These are phyloP conservation scores for Tineola bisselliella DNA, from an alignment of 2,888 invertebrate genomes.

Conservation along the genomic window DNA sequence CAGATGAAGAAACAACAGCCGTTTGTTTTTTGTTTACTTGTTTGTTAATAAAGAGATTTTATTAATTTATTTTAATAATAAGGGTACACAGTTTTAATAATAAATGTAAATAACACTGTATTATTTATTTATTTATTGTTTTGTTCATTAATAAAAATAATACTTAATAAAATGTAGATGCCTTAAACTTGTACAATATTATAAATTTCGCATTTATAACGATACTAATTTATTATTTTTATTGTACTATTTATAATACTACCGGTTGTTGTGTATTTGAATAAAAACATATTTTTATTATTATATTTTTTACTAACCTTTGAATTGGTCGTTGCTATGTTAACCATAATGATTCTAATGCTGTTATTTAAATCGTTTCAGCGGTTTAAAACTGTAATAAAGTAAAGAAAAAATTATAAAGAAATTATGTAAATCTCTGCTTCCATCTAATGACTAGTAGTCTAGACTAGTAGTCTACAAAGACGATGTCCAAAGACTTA, in stretches of 20 bases:
- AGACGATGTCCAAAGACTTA: no score
- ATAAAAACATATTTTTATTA: background rate
- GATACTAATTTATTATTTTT: constrained; percentile 7
- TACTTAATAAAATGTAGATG: constrained; percentile 19
- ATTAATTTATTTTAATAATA: constrained; percentile 24
- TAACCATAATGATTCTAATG: no score
- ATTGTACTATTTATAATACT: constrained; percentile 1
- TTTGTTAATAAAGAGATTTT: constrained; percentile 10
- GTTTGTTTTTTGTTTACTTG: background rate
- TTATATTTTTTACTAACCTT: background rate
- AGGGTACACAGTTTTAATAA: constrained; percentile 20
- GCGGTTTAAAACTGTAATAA: no score
- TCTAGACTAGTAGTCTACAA: no score
- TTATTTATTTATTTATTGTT: constrained; percentile 36
- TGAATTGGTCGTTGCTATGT: background rate
- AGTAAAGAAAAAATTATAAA: no score
- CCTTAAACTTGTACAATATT: constrained; percentile 40
- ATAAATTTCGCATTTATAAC: constrained; percentile 54
- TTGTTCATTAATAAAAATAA: constrained; percentile 29
- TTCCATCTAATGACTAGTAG: no score
- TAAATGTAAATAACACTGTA: constrained; percentile 48
- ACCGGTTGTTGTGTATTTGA: constrained; percentile 7
- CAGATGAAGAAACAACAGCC: background rate
- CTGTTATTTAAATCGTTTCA: no score
- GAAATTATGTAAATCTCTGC: no score